Conservation (phyloP, 1,140 invertebrate species). For the Frieseomelitta varia region DNA sequence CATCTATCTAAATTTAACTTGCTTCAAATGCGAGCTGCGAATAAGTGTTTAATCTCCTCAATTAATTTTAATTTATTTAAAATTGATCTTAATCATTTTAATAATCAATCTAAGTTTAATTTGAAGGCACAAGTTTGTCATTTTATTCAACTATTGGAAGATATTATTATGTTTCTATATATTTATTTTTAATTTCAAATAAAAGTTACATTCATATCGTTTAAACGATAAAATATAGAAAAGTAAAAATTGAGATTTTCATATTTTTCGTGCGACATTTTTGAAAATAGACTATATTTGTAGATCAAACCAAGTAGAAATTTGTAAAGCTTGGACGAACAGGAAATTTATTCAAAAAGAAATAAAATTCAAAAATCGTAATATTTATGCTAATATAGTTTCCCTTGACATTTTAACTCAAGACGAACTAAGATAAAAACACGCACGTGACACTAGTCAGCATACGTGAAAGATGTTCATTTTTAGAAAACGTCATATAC, state of each 20-base stretch:
- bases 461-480: background rate
- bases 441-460: background rate
- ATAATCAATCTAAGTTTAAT: background rate
- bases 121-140: background rate
- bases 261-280: background rate
- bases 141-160: background rate
- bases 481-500: background rate
- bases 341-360: background rate
- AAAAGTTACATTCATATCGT: too few species aligned
- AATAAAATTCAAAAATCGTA: background rate
- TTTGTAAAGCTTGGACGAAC: background rate
- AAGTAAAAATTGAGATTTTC: background rate
- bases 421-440: background rate
- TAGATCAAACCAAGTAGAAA: background rate
- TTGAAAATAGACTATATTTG: background rate
- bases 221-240: background rate
- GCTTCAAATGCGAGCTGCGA: background rate
- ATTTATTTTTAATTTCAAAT: background rate
- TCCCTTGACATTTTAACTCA: constrained; percentile 7
- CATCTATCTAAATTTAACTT: background rate
- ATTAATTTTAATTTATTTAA: background rate
- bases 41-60: background rate
- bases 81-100: too few species aligned
- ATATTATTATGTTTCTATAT: background rate
- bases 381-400: constrained; percentile 5